A percentile compares a stretch with the other conserved stretches of the same genome.
Evolutionary conservation across 2,797 vertebrate species (phyloP).

Genomic region (Rhinoraja longicauda): DNA sequence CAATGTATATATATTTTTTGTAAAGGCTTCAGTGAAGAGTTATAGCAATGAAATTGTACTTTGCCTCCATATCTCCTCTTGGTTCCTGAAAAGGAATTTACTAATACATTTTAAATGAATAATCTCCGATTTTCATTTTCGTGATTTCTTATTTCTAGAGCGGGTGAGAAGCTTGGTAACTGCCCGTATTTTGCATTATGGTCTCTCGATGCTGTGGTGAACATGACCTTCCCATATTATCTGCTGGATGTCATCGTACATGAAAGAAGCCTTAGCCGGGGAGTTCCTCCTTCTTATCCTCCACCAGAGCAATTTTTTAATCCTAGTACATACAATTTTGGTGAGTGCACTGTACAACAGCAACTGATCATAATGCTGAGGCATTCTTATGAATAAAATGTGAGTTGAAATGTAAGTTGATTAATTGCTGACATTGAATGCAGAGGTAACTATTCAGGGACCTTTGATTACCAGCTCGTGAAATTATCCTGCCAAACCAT

Average conservation of each 20-base stretch:
- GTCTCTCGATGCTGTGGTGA: conserved; percentile 77
- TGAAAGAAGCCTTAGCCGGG: conserved; percentile 82
- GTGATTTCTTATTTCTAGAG: conserved; percentile 55
- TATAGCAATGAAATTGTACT: neutral
- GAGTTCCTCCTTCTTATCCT: conserved; percentile 75
- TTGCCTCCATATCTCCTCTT: neutral
- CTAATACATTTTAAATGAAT: neutral
- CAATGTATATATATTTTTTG: neutral
- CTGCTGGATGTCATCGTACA: conserved; percentile 80
- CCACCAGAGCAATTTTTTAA: conserved; percentile 91
- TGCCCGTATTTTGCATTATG: conserved; percentile 90
- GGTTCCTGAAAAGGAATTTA: neutral
- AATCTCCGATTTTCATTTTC: neutral
- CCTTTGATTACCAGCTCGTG: neutral
- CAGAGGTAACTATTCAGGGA: neutral
- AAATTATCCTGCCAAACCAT: neutral
- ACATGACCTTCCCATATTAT: conserved; percentile 62
- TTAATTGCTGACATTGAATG: neutral
- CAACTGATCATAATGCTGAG: neutral
- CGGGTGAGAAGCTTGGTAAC: conserved; percentile 78
- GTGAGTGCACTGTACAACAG: conserved; percentile 56
- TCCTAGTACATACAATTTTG: conserved; percentile 88
- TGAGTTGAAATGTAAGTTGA: neutral
- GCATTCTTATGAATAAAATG: neutral
- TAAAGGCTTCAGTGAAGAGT: neutral